Evolutionary conservation across 2,888 invertebrate species (phyloP).

Genomic region (Mechanitis messenoides): DNA sequence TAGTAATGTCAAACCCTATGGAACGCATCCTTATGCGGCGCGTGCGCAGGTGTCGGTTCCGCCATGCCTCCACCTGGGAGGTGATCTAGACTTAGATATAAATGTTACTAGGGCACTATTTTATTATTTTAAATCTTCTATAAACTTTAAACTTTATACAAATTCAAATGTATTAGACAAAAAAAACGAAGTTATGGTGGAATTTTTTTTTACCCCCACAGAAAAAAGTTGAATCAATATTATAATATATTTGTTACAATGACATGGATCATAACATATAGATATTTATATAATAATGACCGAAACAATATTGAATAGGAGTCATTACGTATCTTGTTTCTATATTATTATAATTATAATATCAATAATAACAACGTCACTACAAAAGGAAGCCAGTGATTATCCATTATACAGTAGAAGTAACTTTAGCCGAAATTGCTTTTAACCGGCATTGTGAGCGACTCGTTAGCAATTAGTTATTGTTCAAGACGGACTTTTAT

Average conservation of each 20-base stretch:
- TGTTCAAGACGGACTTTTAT: slow-evolving; percentile 20
- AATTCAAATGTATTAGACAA: no score
- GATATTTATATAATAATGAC: no score
- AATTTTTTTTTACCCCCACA: no score
- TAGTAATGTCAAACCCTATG: not conserved
- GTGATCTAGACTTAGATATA: slow-evolving; percentile 29
- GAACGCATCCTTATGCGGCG: slow-evolving; percentile 43
- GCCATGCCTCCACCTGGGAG: slow-evolving; percentile 61
- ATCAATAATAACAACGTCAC: not conserved
- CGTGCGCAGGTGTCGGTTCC: slow-evolving; percentile 68
- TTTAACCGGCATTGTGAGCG: not conserved
- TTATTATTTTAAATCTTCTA: not conserved
- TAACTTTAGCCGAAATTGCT: slow-evolving; percentile 1
- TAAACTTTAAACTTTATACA: no score
- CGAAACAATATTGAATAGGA: no score
- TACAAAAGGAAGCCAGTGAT: not conserved
- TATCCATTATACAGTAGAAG: slow-evolving; percentile 3
- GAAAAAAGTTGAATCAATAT: no score
- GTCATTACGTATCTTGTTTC: no score
- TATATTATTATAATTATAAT: no score
- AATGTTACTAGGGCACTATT: slow-evolving; percentile 8
- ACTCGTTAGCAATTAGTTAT: slow-evolving; percentile 20
- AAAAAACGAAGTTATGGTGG: no score
- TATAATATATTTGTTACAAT: no score
- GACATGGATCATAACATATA: no score